These are phyloP conservation scores for Brachypalpus laphriformis DNA, from an alignment of 2,888 invertebrate genomes.

Conservation along the genomic window DNA sequence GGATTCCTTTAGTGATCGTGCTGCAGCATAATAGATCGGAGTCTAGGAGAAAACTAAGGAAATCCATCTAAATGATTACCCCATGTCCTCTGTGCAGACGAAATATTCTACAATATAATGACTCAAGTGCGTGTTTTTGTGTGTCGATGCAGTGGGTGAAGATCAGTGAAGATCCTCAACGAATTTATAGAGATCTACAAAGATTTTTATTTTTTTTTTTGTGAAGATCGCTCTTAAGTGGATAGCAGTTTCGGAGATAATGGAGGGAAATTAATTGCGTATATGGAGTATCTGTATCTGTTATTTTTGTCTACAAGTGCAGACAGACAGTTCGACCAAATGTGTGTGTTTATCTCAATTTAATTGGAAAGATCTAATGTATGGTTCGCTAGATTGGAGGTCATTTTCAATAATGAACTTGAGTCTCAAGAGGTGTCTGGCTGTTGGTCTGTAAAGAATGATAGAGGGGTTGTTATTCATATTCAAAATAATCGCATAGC, in stretches of 20 bases:
- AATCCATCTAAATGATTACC: neutral
- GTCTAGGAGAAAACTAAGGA: neutral
- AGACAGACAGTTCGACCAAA: conserved; percentile 49
- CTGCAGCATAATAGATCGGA: neutral
- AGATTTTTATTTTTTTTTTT: conserved; percentile 3
- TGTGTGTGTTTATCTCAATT: conserved; percentile 47
- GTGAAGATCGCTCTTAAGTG: conserved; percentile 18
- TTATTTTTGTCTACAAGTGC: conserved; percentile 59
- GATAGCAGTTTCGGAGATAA: conserved; percentile 32
- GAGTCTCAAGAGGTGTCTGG: neutral
- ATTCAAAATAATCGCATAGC: too few species aligned
- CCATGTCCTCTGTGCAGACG: neutral
- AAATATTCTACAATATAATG: neutral
- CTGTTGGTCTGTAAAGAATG: neutral
- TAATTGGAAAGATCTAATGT: conserved; percentile 42
- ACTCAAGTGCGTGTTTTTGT: conserved; percentile 5
- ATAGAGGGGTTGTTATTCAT: neutral
- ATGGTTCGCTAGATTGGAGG: neutral
- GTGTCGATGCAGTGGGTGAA: conserved; percentile 30
- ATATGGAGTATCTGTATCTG: conserved; percentile 14
- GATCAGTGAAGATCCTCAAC: conserved; percentile 56
- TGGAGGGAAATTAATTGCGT: conserved; percentile 53
- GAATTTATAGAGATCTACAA: conserved; percentile 31
- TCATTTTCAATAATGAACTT: conserved; percentile 48
- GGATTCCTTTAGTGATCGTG: conserved; percentile 31